These are phyloP conservation scores for Lutjanus campechanus DNA, from an alignment of 2,797 vertebrate species.

Conservation along the genomic window DNA sequence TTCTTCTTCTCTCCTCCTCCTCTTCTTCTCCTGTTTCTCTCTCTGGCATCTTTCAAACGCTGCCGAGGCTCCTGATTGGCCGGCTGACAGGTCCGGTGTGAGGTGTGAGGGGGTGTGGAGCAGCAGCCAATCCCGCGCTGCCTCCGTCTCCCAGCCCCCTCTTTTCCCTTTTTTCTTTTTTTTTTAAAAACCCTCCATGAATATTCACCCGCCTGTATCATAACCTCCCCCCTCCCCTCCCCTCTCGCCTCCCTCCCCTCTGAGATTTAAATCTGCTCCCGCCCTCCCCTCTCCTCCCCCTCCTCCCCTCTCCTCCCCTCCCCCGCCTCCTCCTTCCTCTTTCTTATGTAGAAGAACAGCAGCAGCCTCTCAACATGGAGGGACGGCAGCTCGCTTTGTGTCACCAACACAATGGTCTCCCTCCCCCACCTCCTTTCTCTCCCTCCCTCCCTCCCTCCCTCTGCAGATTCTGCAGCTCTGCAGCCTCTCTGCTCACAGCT, in stretches of 20 bases:
- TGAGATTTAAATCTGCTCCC: too few relatives aligned
- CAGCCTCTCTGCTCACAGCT: conserved; percentile 42
- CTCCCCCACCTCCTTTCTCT: neutral
- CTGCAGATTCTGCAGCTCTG: conserved; percentile 46
- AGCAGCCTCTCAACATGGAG: conserved; percentile 62
- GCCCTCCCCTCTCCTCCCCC: neutral
- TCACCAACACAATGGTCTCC: conserved; percentile 56
- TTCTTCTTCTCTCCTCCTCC: neutral
- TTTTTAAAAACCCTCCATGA: conserved; percentile 14
- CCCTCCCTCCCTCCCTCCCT: neutral
- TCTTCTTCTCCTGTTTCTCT: neutral
- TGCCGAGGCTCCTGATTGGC: conserved; percentile 66
- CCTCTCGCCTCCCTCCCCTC: too few relatives aligned
- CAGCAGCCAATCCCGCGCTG: conserved; percentile 40
- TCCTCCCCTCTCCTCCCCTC: conserved; percentile 2
- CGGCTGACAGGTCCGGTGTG: conserved; percentile 21
- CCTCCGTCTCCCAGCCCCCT: conserved; percentile 40
- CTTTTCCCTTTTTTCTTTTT: neutral
- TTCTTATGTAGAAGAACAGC: conserved; percentile 63
- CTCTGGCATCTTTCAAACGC: conserved; percentile 74
- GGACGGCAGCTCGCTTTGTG: conserved; percentile 57
- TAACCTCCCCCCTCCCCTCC: neutral
- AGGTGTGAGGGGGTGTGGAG: conserved; percentile 41
- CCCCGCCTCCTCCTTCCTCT: conserved; percentile 41
- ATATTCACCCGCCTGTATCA: conserved; percentile 50